Base-by-base conservation (phyloP, 2,113 vertebrate species). In the Entelurus aequoreus region DNA sequence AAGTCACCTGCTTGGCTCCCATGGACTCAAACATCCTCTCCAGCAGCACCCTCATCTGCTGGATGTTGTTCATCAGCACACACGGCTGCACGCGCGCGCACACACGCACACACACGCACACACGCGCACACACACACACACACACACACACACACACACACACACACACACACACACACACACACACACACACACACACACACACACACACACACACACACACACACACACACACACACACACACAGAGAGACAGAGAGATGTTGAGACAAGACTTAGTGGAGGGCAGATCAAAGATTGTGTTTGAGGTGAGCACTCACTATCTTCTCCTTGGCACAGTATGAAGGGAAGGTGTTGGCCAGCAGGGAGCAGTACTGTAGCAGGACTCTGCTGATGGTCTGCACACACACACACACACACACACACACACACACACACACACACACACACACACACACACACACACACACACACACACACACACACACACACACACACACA, bases 1-100 rank as follows among this genome's bases (percentile, higher is more conserved):
- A 28, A 28, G 80, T 82, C 19, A 98, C 96, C 93, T 96, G 94
- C 68, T 94, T 95, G n/a, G 94, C 97, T 63, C 97, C 97, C 96
- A 99, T 99, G 4, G 93, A 94, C 84, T 99, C 96, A 62, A 99
- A 99, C 96, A 98, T 98, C 89, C 96, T 98, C 89, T 98, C 96
- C 74, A 99, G 83, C 67, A 98, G 93, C 54, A 99, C 96, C 21
- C 97, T 89, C 77, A 98, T 93, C 65, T 98, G 96, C 69, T 98
- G 96, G 81, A 98, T 87, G 71, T 96, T 96, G 88, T 96, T 96
- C 94, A 96, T 94, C 66, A 98, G 88, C 76, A 95, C 93, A 60
- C 94, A 96, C 1, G 93, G 93, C 94, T 96, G 83, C 5, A 72
- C 56, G 62, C 56, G 72, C 21, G 54, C 28, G 3, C 28, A 4